Base-by-base conservation (phyloP, 2,113 vertebrate genomes). In the Hippocampus barbouri region DNA sequence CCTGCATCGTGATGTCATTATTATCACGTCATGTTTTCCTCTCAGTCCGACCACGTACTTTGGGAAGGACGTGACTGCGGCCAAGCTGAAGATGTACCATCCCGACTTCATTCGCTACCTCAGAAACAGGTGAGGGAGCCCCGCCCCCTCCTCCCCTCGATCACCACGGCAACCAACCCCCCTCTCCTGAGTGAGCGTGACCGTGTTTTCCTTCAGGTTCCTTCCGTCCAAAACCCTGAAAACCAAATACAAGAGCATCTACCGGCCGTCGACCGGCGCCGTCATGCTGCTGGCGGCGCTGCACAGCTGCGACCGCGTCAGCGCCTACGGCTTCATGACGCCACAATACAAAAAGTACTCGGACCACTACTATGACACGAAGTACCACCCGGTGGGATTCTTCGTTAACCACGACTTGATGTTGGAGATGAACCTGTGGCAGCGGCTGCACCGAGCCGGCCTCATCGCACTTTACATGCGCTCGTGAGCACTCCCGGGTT, bases 81-180 rank as follows among this genome's bases (percentile, higher is more conserved):
- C 86, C 23, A 93, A 93, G 75, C 76, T 94, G 69, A 94, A 94
- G 87, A 94, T 95, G 77, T 91, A 91, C 56, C 93, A 94, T 64
- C 94, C 94, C 0, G 94, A 94, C 60, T 95, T 94, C 70, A 71
- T 93, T 68, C 93, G 93, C 40, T 94, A 94, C 84, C 49, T 94
- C 60, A 86, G 94, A 65, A 94, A 95, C 92, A 91, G 94, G 94
- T 95, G 80, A 84, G 85, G 1, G 5, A 21, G 4, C 8, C 56
- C 56, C 56, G 25, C 11, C 56, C 27, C 3, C 11, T 27, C 23
- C 2, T 0, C 6, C 4, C 12, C n/a, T 20, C 10, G 40, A n/a
- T 45, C 25, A 38, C n/a, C 15, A 23, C 2, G 3, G 47, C 49
- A 38, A 47, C 53, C 45, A 7, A 27, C 56, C 0, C 0, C 8